These are phyloP conservation scores for Listronotus oregonensis DNA, from an alignment of 1,140 invertebrate genomes.

Conservation along the genomic window DNA sequence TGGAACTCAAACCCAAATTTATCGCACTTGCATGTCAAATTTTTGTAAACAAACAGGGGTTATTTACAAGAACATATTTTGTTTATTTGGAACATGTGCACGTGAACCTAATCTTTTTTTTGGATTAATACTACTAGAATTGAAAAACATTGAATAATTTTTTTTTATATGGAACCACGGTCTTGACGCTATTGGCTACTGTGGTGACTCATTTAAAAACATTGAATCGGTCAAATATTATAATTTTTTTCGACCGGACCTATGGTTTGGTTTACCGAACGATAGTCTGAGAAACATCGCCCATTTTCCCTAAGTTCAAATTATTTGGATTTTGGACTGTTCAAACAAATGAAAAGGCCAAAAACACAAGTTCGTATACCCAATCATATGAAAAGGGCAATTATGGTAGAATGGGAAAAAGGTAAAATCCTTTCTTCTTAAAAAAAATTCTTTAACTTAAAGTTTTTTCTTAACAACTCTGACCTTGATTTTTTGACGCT, in stretches of 20 bases:
- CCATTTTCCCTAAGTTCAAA: conserved; percentile 35
- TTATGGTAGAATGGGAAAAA: conserved; percentile 33
- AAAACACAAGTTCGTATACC: conserved; percentile 29
- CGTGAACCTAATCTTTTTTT: no score
- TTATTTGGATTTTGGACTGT: conserved; percentile 43
- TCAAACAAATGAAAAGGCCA: background rate
- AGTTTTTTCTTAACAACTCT: no score
- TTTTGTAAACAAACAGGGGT: no score
- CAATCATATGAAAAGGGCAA: conserved; percentile 28
- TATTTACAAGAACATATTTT: no score
- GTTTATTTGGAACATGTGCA: no score
- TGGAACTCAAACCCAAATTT: no score
- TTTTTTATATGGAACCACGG: conserved; percentile 37
- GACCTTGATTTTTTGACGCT: no score
- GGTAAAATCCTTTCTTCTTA: background rate
- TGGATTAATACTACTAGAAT: no score
- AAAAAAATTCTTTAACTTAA: no score
- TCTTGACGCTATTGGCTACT: conserved; percentile 36
- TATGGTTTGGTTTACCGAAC: conserved; percentile 38
- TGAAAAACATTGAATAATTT: no score
- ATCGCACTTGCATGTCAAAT: no score
- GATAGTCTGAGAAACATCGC: conserved; percentile 32
- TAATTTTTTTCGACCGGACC: conserved; percentile 13
- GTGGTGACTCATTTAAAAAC: conserved; percentile 11
- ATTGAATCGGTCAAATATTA: background rate